phyloP scores from a whole-genome alignment of 2,113 vertebrate species.

The Sylvietta virens region DNA sequence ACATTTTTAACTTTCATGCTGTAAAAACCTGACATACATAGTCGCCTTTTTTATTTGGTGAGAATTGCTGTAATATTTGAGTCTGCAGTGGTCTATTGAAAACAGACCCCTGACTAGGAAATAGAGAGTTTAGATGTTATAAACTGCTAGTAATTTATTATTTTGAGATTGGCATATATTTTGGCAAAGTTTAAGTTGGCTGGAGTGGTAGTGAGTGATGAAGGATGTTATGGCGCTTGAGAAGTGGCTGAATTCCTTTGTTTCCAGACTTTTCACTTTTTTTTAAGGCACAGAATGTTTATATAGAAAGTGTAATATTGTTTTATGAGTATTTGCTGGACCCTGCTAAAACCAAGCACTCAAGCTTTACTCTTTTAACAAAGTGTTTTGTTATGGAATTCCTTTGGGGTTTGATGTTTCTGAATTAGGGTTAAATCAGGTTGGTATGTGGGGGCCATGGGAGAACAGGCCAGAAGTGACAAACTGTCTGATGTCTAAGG shows the following conservation, averaged over 20 bases:
- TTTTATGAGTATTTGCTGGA: conserved; percentile 44
- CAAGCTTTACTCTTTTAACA: conserved; percentile 1
- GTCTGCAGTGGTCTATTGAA: neutral
- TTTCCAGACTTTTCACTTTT: conserved; percentile 37
- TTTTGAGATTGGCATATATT: conserved; percentile 55
- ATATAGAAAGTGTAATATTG: conserved; percentile 41
- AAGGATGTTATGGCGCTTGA: conserved; percentile 31
- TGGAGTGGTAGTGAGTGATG: conserved; percentile 42
- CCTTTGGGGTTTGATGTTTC: conserved; percentile 9
- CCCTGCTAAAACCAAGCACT: conserved; percentile 3
- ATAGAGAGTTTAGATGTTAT: conserved; percentile 4
- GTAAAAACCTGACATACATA: neutral
- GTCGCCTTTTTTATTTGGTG: neutral
- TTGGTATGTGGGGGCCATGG: neutral
- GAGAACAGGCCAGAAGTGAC: neutral
- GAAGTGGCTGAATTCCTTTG: conserved; percentile 51
- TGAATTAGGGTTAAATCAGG: conserved; percentile 25
- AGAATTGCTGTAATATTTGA: neutral
- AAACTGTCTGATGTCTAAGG: neutral
- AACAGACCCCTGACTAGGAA: conserved; percentile 30
- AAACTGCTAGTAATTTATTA: conserved; percentile 37
- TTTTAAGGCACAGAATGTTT: conserved; percentile 29
- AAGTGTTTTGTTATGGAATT: conserved; percentile 37
- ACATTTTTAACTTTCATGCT: neutral
- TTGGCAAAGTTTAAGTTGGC: conserved; percentile 40